Base-by-base conservation (phyloP, 2,113 vertebrate species). In the Rhinolophus sinicus region DNA sequence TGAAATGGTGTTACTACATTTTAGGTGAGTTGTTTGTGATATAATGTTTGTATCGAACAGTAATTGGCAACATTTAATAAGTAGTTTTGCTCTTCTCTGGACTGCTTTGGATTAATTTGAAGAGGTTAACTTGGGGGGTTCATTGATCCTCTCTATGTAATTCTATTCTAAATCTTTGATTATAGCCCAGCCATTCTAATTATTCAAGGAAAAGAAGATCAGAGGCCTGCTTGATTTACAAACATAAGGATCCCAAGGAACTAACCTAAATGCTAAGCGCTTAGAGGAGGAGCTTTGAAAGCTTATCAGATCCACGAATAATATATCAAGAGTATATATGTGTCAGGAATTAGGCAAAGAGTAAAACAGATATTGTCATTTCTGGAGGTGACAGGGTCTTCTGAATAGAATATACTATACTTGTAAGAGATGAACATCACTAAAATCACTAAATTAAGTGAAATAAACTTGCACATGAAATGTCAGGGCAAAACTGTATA, bases 151-250 rank as follows among this genome's bases (percentile, higher is more conserved):
- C 44, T 65, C 28, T 50, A 11, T 80, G n/a, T 60, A 13, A 88
- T 67, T 96, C 12, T 96, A 22, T 64, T 73, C 21, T 72, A 88
- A 88, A 78, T 69, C 28, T 96, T 69, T 94, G 40, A 82, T 82
- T 84, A 58, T 38, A 75, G 38, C 30, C 19, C 10, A 72, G 22
- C 89, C 85, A 24, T 86, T 78, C 30, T 81, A 80, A 35, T 18
- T 73, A 73, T 4, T 86, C 33, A 75, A 89, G 21, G 19, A 65
- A 38, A 93, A 81, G 22, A 60, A 84, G 19, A 94, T 75, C 93
- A 76, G 75, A 85, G 70, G 64, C 22, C 15, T 81, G 3, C 21
- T 84, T 93, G 40, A 93, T 87, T 95, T 93, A 89, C 64, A 95
- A 95, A 75, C 15, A 93, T 8, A 76, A 95, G 33, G 8, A n/a